Percentiles rank a stretch among this genome's conserved stretches.
phyloP scores from a whole-genome alignment of 2,797 vertebrate genomes.

The Sphenopsis melanotis region DNA sequence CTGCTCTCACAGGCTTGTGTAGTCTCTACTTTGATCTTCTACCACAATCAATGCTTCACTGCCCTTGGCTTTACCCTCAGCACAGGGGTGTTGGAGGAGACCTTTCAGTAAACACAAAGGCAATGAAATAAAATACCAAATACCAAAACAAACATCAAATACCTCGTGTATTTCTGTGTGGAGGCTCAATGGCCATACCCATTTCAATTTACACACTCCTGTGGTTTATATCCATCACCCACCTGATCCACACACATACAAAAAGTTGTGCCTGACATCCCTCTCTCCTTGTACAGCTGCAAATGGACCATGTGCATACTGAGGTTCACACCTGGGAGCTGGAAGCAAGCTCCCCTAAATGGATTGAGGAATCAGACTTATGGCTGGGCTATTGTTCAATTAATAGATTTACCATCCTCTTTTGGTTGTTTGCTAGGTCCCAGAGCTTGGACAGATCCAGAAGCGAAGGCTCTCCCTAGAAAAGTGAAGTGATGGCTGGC shows the following conservation, averaged over 20 bases:
- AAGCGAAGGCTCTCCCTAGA: neutral
- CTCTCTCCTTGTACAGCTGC: neutral
- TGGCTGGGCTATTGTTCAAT: neutral
- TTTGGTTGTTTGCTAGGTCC: neutral
- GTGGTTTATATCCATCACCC: neutral
- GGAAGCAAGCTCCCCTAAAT: neutral
- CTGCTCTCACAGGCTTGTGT: neutral
- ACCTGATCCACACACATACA: fast-evolving
- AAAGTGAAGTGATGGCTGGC: neutral
- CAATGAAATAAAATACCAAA: neutral
- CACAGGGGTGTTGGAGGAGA: neutral
- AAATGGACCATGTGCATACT: fast-evolving
- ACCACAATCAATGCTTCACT: neutral
- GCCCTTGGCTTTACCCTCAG: neutral
- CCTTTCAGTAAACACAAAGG: neutral
- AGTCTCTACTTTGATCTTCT: neutral
- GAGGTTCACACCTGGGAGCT: neutral
- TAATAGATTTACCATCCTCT: neutral
- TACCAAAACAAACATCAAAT: neutral
- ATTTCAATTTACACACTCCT: neutral
- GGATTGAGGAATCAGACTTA: neutral
- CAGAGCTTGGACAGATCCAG: neutral
- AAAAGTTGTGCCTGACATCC: neutral
- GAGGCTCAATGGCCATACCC: neutral
- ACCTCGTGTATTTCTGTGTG: fast-evolving